Evolutionary conservation across 2,113 vertebrate species (phyloP).

Genomic region (Paramormyrops kingsleyae): DNA sequence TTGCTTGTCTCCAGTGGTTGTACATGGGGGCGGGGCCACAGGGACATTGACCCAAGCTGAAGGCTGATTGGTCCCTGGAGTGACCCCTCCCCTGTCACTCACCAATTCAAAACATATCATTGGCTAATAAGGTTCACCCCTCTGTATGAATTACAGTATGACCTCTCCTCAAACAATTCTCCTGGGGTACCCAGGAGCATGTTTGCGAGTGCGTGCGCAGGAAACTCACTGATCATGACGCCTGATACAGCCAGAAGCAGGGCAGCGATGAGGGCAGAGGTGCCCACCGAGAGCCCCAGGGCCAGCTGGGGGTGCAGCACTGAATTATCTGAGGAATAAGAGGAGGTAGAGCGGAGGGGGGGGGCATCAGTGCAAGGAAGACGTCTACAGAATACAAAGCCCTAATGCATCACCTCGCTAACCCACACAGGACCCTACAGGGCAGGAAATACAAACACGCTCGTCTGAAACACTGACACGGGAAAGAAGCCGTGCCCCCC

Average conservation of each 20-base stretch:
- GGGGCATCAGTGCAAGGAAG: conserved; percentile 10
- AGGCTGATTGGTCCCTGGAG: neutral
- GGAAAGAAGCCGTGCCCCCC: neutral
- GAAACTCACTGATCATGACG: conserved; percentile 93
- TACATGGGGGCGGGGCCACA: neutral
- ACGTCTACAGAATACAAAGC: conserved; percentile 26
- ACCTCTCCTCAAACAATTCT: neutral
- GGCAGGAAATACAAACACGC: neutral
- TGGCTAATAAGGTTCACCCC: neutral
- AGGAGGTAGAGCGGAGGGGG: conserved; percentile 32
- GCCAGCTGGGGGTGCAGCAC: conserved; percentile 59
- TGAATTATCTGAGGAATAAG: neutral
- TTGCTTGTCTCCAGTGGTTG: neutral
- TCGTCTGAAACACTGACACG: neutral
- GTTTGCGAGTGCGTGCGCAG: neutral
- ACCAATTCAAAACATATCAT: neutral
- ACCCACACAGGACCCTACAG: neutral
- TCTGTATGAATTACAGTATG: neutral
- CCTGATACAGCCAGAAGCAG: conserved; percentile 89
- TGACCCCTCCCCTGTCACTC: neutral
- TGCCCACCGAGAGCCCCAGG: conserved; percentile 85
- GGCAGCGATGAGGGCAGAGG: conserved; percentile 86
- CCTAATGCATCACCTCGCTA: neutral
- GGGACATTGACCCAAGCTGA: neutral
- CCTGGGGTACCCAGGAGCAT: neutral